phyloP scores from a whole-genome alignment of 2,797 vertebrate species.

The Platyrinchus mystaceus region DNA sequence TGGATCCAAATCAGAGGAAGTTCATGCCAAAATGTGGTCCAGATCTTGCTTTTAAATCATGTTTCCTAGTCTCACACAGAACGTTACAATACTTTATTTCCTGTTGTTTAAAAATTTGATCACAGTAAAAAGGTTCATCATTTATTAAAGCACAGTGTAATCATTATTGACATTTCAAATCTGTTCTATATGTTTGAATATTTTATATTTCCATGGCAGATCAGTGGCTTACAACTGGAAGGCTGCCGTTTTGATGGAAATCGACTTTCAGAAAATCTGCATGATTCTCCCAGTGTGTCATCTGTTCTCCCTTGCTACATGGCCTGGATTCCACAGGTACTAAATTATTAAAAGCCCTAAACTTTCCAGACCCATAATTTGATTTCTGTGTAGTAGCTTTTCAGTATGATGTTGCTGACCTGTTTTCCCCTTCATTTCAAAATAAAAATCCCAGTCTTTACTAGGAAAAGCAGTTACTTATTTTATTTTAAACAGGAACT shows the following conservation, averaged over 20 bases:
- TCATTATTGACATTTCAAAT: slow-evolving; percentile 25
- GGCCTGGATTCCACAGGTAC: slow-evolving; percentile 95
- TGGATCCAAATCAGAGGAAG: slow-evolving; percentile 24
- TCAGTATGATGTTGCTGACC: neutral
- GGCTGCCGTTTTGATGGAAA: slow-evolving; percentile 93
- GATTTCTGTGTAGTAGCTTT: slow-evolving; percentile 14
- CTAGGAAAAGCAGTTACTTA: neutral
- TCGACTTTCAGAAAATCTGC: slow-evolving; percentile 89
- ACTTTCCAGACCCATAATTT: slow-evolving; percentile 32
- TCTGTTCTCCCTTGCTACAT: slow-evolving; percentile 89
- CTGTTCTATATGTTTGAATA: neutral
- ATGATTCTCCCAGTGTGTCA: slow-evolving; percentile 91
- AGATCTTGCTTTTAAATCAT: slow-evolving; percentile 16
- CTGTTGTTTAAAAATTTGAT: slow-evolving; percentile 20
- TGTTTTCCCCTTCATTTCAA: neutral
- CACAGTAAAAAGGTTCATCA: neutral
- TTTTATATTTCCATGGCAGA: slow-evolving; percentile 71
- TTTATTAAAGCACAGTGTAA: neutral
- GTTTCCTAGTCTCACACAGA: slow-evolving; percentile 39
- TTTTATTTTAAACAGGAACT: neutral
- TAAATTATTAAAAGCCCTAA: slow-evolving; percentile 46
- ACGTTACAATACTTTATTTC: slow-evolving; percentile 24
- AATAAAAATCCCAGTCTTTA: neutral
- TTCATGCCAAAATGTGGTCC: neutral
- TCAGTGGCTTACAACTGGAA: slow-evolving; percentile 91